Percentiles rank a stretch among this genome's conserved stretches.
Evolutionary conservation across 2,888 invertebrate species (phyloP).

Genomic region (Biston betularia): DNA sequence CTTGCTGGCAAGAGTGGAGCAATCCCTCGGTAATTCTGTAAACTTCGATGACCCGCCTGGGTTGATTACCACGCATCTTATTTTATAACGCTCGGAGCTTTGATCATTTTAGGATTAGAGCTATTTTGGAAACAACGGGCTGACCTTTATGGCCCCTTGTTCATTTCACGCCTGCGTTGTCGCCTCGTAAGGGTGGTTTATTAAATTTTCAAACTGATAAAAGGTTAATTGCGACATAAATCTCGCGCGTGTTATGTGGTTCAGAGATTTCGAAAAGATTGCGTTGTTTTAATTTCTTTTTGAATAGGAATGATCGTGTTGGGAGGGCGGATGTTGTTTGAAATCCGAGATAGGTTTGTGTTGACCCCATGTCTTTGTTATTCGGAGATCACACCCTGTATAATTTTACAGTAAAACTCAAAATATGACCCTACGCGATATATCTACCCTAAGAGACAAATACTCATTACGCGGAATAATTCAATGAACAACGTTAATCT

Average conservation of each 20-base stretch:
- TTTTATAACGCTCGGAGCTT: slow-evolving; percentile 45
- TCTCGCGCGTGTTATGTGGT: slow-evolving; percentile 39
- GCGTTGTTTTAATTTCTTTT: slow-evolving; percentile 29
- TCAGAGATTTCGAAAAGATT: slow-evolving; percentile 39
- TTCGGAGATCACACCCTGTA: too few relatives aligned
- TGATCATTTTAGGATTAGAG: slow-evolving; percentile 52
- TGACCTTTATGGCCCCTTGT: slow-evolving; percentile 53
- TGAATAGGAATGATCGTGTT: slow-evolving; percentile 12
- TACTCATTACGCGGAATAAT: too few relatives aligned
- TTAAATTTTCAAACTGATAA: slow-evolving; percentile 46
- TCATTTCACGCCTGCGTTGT: slow-evolving; percentile 45
- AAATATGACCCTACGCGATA: too few relatives aligned
- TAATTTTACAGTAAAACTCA: too few relatives aligned
- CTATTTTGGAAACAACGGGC: slow-evolving; percentile 50
- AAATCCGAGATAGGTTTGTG: not conserved
- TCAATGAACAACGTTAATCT: too few relatives aligned
- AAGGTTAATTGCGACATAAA: slow-evolving; percentile 46
- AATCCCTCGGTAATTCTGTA: slow-evolving; percentile 42
- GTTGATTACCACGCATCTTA: slow-evolving; percentile 39
- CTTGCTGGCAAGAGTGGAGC: not conserved
- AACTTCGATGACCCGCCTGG: slow-evolving; percentile 48
- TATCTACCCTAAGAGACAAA: too few relatives aligned
- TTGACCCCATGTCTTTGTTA: too few relatives aligned
- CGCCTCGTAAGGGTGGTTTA: slow-evolving; percentile 35
- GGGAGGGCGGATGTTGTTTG: not conserved